phyloP scores from a whole-genome alignment of 2,888 invertebrate genomes.

The Agrochola lota region DNA sequence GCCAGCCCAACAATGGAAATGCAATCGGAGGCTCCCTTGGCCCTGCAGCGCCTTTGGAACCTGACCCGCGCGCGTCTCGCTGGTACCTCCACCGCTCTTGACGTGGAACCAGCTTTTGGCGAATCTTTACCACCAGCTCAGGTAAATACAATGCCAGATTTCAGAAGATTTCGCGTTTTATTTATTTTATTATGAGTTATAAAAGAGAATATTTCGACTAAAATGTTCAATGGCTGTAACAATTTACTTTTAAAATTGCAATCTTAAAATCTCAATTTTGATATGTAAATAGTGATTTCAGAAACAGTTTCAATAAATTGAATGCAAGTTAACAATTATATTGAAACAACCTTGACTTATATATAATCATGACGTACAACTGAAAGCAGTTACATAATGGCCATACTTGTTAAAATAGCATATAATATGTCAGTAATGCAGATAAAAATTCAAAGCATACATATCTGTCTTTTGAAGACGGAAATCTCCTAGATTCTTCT shows the following conservation, averaged over 20 bases:
- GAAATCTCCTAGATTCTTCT: slow-evolving; percentile 1
- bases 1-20: slow-evolving; percentile 91
- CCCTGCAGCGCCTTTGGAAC: slow-evolving; percentile 88
- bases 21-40: slow-evolving; percentile 87
- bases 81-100: slow-evolving; percentile 85
- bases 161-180: not conserved
- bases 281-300: not conserved
- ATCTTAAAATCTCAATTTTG: not conserved
- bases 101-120: slow-evolving; percentile 83
- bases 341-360: not conserved
- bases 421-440: not conserved
- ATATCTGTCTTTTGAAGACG: slow-evolving; percentile 1
- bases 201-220: not conserved
- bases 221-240: slow-evolving; percentile 1
- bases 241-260: not conserved
- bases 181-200: too few species aligned
- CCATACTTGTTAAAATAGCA: not conserved
- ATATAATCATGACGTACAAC: not conserved
- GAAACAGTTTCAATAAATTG: slow-evolving; percentile 6
- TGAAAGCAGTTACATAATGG: not conserved
- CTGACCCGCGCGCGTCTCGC: slow-evolving; percentile 87
- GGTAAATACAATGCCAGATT: slow-evolving; percentile 71
- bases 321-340: not conserved
- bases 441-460: not conserved
- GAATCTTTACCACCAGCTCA: slow-evolving; percentile 85